phyloP scores from a whole-genome alignment of 2,113 vertebrate genomes.

The Chlorodrepanis virens region DNA sequence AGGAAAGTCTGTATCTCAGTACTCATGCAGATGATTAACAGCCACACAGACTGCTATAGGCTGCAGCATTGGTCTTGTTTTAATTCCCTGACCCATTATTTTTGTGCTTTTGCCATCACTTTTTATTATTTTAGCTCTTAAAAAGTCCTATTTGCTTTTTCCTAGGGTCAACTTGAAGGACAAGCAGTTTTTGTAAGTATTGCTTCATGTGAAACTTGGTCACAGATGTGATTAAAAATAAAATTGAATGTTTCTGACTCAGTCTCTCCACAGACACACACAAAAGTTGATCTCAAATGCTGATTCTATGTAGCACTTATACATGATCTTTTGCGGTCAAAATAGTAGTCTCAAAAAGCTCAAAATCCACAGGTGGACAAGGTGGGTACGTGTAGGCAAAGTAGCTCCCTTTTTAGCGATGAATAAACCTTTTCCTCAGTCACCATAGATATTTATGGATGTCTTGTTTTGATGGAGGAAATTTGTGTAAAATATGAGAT shows the following conservation, averaged over 20 bases:
- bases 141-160: not conserved
- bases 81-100: not conserved
- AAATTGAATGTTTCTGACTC: not conserved
- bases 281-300: not conserved
- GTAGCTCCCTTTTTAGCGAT: not conserved
- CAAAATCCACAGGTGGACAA: not conserved
- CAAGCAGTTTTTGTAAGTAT: conserved; percentile 87
- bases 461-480: not conserved
- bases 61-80: not conserved
- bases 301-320: not conserved
- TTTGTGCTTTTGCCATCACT: not conserved
- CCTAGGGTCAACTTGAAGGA: conserved; percentile 80
- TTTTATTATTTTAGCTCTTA: conserved; percentile 6
- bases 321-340: not conserved
- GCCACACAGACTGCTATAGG: not conserved
- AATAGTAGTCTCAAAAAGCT: not conserved
- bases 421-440: not conserved
- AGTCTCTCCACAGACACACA: not conserved
- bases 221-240: not conserved
- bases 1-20: not conserved
- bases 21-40: not conserved
- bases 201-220: not conserved
- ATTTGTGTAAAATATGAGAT: not conserved
- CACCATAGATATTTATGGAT: not conserved
- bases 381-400: fast-evolving